phyloP scores from a whole-genome alignment of 1,140 invertebrate species.

The Meloidogyne chitwoodi region DNA sequence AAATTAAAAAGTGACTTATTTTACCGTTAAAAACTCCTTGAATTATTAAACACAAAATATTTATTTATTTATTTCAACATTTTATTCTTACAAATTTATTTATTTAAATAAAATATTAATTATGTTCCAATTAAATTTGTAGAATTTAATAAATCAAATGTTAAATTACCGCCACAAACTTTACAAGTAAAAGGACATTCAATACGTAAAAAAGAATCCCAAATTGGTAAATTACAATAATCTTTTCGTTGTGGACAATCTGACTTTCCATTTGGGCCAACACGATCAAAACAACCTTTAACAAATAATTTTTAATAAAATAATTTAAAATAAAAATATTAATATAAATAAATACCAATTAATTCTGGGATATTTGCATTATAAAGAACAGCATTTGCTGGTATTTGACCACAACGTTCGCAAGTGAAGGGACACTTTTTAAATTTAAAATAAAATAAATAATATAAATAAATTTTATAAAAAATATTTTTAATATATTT shows the following conservation, averaged over 20 bases:
- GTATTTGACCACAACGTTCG: constrained; percentile 1
- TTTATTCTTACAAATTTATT: too few relatives aligned
- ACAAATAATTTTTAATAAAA: not conserved
- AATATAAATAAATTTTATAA: not conserved
- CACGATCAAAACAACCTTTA: constrained; percentile 12
- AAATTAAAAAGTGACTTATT: too few relatives aligned
- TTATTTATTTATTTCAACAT: too few relatives aligned
- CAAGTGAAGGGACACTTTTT: constrained; percentile 4
- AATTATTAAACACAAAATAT: too few relatives aligned
- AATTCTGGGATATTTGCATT: constrained; percentile 4
- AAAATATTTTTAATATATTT: too few relatives aligned
- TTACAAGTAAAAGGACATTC: not conserved
- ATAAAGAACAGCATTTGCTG: not conserved
- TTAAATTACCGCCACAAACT: not conserved
- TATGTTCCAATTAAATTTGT: too few relatives aligned
- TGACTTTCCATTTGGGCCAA: constrained; percentile 6
- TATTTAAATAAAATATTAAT: too few relatives aligned
- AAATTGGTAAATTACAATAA: not conserved
- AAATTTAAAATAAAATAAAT: not conserved
- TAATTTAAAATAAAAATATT: not conserved
- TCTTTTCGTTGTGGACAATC: constrained; percentile 6
- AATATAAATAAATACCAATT: not conserved
- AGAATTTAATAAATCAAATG: not conserved
- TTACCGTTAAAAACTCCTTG: too few relatives aligned
- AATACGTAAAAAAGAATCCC: not conserved